phyloP scores from a whole-genome alignment of 1,140 invertebrate species.

The Argopecten irradians region DNA sequence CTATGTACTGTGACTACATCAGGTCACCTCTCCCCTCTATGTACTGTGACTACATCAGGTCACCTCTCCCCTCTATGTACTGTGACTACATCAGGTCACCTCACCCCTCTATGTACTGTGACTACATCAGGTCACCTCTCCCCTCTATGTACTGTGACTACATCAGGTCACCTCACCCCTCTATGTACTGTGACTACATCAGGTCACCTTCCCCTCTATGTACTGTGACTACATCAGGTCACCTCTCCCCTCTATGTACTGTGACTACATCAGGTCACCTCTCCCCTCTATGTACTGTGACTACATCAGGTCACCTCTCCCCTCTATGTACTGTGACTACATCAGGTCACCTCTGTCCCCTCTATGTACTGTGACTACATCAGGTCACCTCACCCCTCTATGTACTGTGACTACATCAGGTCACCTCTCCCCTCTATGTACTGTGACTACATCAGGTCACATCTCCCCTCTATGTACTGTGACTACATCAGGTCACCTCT shows the following conservation, averaged over 20 bases:
- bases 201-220: neutral
- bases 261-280: neutral
- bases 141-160: neutral
- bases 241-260: neutral
- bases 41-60: neutral
- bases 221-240: neutral
- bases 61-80: neutral
- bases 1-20: no score
- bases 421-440: neutral
- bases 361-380: neutral
- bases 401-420: neutral
- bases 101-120: neutral
- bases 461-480: neutral
- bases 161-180: neutral
- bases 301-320: neutral
- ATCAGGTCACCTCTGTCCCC: neutral
- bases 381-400: neutral
- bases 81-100: neutral
- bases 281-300: neutral
- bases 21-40: neutral
- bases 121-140: neutral
- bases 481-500: neutral
- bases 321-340: neutral
- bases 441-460: neutral
- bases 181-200: neutral